Conservation (phyloP, 2,797 vertebrate genomes). For the Melanogrammus aeglefinus region DNA sequence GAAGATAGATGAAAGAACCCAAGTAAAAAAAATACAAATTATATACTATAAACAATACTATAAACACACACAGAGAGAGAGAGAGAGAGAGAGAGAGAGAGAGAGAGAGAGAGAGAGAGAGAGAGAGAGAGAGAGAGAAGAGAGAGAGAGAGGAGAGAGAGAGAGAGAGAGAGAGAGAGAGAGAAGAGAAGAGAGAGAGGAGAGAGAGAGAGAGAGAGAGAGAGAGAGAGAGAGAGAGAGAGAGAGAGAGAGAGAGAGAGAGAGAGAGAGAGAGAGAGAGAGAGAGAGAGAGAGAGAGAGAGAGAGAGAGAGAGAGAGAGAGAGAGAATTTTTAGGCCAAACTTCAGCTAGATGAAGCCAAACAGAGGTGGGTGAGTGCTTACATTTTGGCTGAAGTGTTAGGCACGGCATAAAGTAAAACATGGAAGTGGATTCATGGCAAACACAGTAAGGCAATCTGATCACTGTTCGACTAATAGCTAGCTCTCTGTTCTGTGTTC, state of each 20-base stretch:
- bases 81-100: slow-evolving; percentile 20
- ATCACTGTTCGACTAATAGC: slow-evolving; percentile 64
- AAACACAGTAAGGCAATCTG: slow-evolving; percentile 77
- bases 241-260: slow-evolving; percentile 17
- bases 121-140: too few species aligned
- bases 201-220: background rate
- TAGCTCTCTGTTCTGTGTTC: slow-evolving; percentile 47
- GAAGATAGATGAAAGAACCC: background rate
- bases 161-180: slow-evolving; percentile 22
- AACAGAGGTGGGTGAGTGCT: slow-evolving; percentile 46
- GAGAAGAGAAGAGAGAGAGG: too few species aligned
- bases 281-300: slow-evolving; percentile 24
- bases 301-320: background rate
- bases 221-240: slow-evolving; percentile 13
- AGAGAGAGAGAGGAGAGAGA: slow-evolving; percentile 8
- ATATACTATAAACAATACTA: too few species aligned
- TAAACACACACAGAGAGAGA: too few species aligned
- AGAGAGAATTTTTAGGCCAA: slow-evolving; percentile 21
- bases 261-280: background rate
- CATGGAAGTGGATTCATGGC: slow-evolving; percentile 41
- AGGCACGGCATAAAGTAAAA: slow-evolving; percentile 65
- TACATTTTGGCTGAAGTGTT: slow-evolving; percentile 67
- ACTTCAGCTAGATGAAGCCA: slow-evolving; percentile 45
- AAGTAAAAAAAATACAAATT: background rate
- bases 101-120: slow-evolving; percentile 9